Percentiles rank a stretch among this genome's conserved stretches.
Evolutionary conservation across 1,140 invertebrate genomes (phyloP).

Genomic region (Cyrtorhinus lividipennis): DNA sequence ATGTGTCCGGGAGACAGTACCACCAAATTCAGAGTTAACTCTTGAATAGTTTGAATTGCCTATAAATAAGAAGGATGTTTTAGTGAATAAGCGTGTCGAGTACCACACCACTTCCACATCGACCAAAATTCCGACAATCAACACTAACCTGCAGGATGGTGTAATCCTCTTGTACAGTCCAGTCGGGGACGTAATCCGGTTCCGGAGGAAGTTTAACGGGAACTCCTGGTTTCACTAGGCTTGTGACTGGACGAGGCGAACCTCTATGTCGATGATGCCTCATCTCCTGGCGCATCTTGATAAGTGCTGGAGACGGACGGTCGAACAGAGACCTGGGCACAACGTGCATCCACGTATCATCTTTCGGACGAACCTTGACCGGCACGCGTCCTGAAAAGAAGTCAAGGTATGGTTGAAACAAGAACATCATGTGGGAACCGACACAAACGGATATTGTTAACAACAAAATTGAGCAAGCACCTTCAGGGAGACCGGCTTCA

Average conservation of each 20-base stretch:
- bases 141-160: constrained; percentile 51
- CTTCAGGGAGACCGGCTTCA: constrained; percentile 37
- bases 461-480: too few relatives aligned
- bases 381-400: constrained; percentile 28
- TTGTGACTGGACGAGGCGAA: constrained; percentile 41
- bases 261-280: constrained; percentile 57
- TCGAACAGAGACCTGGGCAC: constrained; percentile 79
- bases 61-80: too few relatives aligned
- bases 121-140: not conserved
- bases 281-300: constrained; percentile 61
- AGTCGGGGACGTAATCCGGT: constrained; percentile 56
- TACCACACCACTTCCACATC: not conserved
- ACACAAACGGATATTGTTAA: too few relatives aligned
- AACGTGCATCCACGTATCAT: constrained; percentile 45
- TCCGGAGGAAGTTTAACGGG: constrained; percentile 40
- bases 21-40: constrained; percentile 62
- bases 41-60: constrained; percentile 68
- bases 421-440: not conserved
- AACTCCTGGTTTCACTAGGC: constrained; percentile 37
- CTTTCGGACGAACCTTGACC: constrained; percentile 41
- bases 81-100: not conserved
- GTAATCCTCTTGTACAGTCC: constrained; percentile 83
- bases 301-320: constrained; percentile 56
- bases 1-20: constrained; percentile 67
- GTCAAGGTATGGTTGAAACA: not conserved